phyloP scores from a whole-genome alignment of 2,797 vertebrate genomes.

The Acipenser ruthenus region DNA sequence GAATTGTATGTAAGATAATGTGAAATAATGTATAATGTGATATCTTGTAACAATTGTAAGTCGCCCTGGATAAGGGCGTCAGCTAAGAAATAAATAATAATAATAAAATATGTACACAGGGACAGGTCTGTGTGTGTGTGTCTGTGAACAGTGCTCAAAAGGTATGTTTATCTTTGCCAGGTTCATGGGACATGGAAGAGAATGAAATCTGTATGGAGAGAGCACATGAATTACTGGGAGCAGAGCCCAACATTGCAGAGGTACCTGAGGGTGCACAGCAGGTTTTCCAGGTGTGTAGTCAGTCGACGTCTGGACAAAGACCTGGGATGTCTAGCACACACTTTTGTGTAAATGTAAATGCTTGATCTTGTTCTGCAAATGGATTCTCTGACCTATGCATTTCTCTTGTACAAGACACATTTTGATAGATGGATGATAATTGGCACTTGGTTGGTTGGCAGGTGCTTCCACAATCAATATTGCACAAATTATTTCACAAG shows the following conservation, averaged over 20 bases:
- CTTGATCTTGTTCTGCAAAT: neutral
- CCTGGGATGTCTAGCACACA: neutral
- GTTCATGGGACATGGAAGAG: conserved; percentile 41
- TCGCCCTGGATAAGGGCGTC: too few species aligned
- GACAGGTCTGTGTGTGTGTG: neutral
- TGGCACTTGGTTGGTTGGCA: too few species aligned
- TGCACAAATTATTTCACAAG: too few species aligned
- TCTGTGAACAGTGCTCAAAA: neutral
- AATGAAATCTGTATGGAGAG: conserved; percentile 35
- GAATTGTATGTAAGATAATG: too few species aligned
- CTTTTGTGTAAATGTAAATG: neutral
- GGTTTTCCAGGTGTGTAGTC: conserved; percentile 35
- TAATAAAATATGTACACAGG: neutral
- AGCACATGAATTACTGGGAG: conserved; percentile 31
- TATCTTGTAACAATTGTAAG: too few species aligned
- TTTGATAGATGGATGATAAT: too few species aligned
- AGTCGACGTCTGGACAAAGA: neutral
- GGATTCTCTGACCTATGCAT: too few species aligned
- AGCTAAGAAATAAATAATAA: too few species aligned
- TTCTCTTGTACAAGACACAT: too few species aligned
- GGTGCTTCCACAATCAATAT: too few species aligned
- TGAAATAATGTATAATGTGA: too few species aligned
- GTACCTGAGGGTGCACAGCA: conserved; percentile 25
- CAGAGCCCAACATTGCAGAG: conserved; percentile 24
- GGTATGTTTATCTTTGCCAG: conserved; percentile 37